Evolutionary conservation across 2,888 invertebrate species (phyloP).

Genomic region (Acrocyrtus sp.): DNA sequence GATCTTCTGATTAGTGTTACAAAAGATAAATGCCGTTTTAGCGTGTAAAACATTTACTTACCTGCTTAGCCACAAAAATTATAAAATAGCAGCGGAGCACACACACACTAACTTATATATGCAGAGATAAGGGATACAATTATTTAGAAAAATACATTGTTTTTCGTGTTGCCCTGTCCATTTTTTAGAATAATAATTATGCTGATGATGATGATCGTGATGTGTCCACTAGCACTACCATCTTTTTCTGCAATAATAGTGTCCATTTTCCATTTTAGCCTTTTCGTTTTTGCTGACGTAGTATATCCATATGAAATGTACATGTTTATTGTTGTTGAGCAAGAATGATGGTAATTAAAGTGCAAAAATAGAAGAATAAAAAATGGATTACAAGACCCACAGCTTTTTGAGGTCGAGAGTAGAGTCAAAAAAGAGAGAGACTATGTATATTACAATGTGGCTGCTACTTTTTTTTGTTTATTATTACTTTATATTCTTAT

Average conservation of each 20-base stretch:
- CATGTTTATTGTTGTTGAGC: conserved; percentile 27
- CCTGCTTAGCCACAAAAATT: neutral
- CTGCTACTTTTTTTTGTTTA: too few relatives aligned
- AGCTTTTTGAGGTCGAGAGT: conserved; percentile 39
- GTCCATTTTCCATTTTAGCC: conserved; percentile 1
- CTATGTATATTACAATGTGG: neutral
- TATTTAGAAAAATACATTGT: conserved; percentile 27
- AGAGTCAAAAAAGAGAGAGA: conserved; percentile 1
- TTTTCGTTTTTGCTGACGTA: neutral
- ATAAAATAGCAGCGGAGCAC: neutral
- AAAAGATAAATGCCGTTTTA: neutral
- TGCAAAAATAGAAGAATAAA: conserved; percentile 17
- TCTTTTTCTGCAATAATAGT: neutral
- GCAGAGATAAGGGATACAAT: conserved; percentile 8
- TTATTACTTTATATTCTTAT: too few relatives aligned
- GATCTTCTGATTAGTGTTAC: neutral
- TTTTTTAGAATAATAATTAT: conserved; percentile 14
- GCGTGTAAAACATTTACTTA: neutral
- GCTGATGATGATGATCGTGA: conserved; percentile 19
- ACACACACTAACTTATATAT: neutral
- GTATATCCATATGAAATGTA: neutral
- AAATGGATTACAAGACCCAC: conserved; percentile 48
- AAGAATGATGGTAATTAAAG: conserved; percentile 38
- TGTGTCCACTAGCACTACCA: conserved; percentile 26
- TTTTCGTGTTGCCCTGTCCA: conserved; percentile 15